These are phyloP conservation scores for Semnornis frantzii DNA, from an alignment of 2,113 vertebrate species.

Conservation along the genomic window DNA sequence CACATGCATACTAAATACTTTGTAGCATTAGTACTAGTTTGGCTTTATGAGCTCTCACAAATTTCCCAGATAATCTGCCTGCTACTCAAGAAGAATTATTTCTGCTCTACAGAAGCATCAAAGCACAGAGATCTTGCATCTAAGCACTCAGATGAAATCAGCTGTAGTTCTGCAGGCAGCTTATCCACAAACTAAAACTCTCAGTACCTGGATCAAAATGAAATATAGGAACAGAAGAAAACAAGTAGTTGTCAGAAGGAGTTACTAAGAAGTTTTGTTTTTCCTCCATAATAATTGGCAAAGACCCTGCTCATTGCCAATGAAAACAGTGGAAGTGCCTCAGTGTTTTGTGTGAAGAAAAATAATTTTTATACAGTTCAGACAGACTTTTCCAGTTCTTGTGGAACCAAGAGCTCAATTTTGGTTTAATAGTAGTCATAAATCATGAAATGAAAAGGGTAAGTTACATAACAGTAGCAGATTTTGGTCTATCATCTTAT, in stretches of 20 bases:
- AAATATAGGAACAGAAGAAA: background rate
- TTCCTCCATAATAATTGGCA: background rate
- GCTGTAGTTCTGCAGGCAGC: background rate
- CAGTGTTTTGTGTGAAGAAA: background rate
- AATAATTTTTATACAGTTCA: background rate
- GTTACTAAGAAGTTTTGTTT: slow-evolving; percentile 44
- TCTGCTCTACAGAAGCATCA: background rate
- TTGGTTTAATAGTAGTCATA: slow-evolving; percentile 64
- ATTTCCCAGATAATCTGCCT: background rate
- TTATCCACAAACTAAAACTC: background rate
- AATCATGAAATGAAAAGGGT: slow-evolving; percentile 59
- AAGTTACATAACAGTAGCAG: slow-evolving; percentile 44
- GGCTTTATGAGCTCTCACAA: background rate
- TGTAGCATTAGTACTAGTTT: background rate
- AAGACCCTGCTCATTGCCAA: slow-evolving; percentile 26
- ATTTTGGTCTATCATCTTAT: slow-evolving; percentile 26
- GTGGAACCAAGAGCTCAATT: slow-evolving; percentile 41
- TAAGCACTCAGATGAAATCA: background rate
- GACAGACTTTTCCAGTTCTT: slow-evolving; percentile 35
- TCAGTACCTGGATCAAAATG: background rate
- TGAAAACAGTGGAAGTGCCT: slow-evolving; percentile 46
- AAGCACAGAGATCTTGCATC: background rate
- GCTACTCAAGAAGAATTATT: background rate
- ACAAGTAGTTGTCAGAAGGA: slow-evolving; percentile 47
- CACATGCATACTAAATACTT: background rate